Conservation (phyloP, 2,797 vertebrate genomes). For the Malurus splendens region DNA sequence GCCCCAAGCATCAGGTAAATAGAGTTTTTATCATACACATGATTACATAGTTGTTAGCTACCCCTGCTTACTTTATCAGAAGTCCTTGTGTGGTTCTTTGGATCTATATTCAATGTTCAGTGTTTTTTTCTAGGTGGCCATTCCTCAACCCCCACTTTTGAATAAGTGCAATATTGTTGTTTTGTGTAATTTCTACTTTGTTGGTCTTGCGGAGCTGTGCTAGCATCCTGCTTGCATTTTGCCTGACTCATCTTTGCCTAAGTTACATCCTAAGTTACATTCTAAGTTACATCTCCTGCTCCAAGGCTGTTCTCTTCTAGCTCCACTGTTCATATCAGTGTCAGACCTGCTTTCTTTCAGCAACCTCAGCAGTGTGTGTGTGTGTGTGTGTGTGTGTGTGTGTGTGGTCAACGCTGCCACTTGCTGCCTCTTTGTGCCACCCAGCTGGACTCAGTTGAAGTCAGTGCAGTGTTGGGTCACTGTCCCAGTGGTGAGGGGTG, state of each 20-base stretch:
- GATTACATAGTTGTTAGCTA: neutral
- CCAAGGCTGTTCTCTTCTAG: neutral
- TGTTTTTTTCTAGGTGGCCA: neutral
- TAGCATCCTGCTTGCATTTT: neutral
- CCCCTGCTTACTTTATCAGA: neutral
- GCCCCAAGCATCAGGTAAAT: neutral
- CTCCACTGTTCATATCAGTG: neutral
- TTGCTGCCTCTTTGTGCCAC: neutral
- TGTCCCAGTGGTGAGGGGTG: accelerated
- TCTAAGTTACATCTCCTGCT: too few relatives aligned
- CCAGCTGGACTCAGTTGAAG: neutral
- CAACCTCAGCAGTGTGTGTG: accelerated
- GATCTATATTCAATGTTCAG: neutral
- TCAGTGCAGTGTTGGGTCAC: neutral
- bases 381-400: neutral
- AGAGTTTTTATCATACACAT: neutral
- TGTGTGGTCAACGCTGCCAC: neutral
- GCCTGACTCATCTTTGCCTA: neutral
- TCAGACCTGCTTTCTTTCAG: neutral
- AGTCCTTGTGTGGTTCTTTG: neutral
- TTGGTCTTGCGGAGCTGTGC: neutral
- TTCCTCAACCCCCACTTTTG: accelerated
- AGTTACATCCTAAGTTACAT: neutral
- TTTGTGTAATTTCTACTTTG: neutral
- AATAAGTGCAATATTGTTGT: neutral